Evolutionary conservation across 1,140 invertebrate genomes (phyloP).

Genomic region (Parapsyche elsis): DNA sequence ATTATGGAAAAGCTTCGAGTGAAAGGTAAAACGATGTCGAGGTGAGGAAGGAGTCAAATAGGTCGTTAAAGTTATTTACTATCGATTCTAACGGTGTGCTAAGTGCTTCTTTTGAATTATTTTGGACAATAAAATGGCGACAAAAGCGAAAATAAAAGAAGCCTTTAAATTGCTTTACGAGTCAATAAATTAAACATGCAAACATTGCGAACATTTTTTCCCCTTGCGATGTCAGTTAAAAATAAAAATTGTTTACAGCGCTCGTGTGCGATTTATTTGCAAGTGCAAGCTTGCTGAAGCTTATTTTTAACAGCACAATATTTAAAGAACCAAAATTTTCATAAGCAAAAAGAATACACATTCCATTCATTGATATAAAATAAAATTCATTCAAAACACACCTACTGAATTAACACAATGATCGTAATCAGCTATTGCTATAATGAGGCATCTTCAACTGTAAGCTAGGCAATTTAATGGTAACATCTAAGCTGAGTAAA

Average conservation of each 20-base stretch:
- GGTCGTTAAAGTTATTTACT: slow-evolving; percentile 21
- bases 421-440: too few relatives aligned
- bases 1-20: too few relatives aligned
- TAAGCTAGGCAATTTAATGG: too few relatives aligned
- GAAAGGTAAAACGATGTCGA: neutral
- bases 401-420: neutral
- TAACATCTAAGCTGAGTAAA: too few relatives aligned
- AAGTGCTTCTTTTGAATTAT: slow-evolving; percentile 25
- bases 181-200: neutral
- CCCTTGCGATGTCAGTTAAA: neutral
- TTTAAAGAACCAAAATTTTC: too few relatives aligned
- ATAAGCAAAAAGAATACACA: too few relatives aligned
- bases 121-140: neutral
- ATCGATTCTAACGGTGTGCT: slow-evolving; percentile 17
- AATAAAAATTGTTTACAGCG: neutral
- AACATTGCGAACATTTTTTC: neutral
- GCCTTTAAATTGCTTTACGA: slow-evolving; percentile 1
- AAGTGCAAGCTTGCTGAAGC: neutral
- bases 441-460: too few relatives aligned
- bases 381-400: neutral
- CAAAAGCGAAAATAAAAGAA: neutral
- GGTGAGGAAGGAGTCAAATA: neutral
- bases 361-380: neutral
- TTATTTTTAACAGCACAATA: neutral
- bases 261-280: neutral